phyloP scores from a whole-genome alignment of 1,140 invertebrate species.

The Amyelois transitella region DNA sequence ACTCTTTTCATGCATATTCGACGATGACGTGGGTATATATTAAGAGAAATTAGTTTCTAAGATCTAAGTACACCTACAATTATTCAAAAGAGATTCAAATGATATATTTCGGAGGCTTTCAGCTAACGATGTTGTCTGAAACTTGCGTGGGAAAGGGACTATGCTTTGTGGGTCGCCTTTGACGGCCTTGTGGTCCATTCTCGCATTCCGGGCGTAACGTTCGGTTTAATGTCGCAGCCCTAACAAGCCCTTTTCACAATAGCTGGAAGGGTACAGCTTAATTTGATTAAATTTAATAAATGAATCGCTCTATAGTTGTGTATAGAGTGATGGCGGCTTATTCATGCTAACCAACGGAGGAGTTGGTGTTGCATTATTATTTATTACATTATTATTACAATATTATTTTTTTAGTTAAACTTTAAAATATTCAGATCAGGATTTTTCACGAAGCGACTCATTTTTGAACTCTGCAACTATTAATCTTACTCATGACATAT shows the following conservation, averaged over 20 bases:
- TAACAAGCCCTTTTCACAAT: background rate
- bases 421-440: no score
- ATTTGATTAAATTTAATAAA: background rate
- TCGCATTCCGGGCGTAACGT: background rate
- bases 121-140: background rate
- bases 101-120: background rate
- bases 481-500: no score
- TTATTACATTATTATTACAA: no score
- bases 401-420: no score
- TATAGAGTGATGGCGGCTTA: background rate
- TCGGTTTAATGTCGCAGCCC: background rate
- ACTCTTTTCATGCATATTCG: no score
- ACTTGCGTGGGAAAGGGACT: background rate
- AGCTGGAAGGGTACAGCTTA: background rate
- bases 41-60: no score
- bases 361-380: no score
- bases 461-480: no score
- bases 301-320: background rate
- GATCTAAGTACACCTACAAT: no score
- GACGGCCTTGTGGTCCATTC: background rate
- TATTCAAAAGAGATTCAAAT: background rate
- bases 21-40: no score
- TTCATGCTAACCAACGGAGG: no score
- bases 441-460: no score
- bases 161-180: background rate